These are phyloP conservation scores for Coptodon bakossiorum DNA, from an alignment of 2,113 vertebrate genomes.

Conservation along the genomic window DNA sequence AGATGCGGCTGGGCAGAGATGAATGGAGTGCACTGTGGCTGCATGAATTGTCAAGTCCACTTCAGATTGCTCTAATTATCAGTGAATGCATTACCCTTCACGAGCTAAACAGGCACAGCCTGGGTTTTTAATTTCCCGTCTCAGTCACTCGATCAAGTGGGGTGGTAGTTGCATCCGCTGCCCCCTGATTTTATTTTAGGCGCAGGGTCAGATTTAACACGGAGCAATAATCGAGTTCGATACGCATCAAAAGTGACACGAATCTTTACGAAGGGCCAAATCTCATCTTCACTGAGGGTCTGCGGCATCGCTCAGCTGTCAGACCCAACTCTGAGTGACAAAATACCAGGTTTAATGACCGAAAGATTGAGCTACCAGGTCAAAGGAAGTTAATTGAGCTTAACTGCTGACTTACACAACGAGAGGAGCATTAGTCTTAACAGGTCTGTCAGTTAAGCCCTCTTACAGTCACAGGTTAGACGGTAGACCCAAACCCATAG, in stretches of 20 bases:
- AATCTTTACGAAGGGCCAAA: background rate
- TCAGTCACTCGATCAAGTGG: background rate
- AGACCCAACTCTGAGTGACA: background rate
- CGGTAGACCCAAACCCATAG: background rate
- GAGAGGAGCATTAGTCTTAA: slow-evolving; percentile 4
- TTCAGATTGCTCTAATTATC: slow-evolving; percentile 62
- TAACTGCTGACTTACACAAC: slow-evolving; percentile 20
- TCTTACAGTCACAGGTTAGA: background rate
- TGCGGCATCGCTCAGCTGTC: background rate
- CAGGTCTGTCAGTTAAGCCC: background rate
- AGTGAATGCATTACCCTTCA: slow-evolving; percentile 32
- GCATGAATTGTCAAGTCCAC: slow-evolving; percentile 52
- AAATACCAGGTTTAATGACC: background rate
- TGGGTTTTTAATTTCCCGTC: background rate
- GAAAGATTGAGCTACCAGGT: background rate
- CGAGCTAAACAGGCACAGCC: slow-evolving; percentile 5
- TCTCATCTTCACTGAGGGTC: background rate
- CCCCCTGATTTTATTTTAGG: background rate
- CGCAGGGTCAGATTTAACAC: background rate
- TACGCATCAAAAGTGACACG: background rate
- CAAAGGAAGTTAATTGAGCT: background rate
- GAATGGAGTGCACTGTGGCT: slow-evolving; percentile 41
- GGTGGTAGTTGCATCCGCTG: background rate
- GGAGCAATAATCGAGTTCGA: background rate
- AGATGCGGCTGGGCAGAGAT: slow-evolving; percentile 48